Evolutionary conservation across 2,797 vertebrate species (phyloP).

Genomic region (Gallinago solitaria): DNA sequence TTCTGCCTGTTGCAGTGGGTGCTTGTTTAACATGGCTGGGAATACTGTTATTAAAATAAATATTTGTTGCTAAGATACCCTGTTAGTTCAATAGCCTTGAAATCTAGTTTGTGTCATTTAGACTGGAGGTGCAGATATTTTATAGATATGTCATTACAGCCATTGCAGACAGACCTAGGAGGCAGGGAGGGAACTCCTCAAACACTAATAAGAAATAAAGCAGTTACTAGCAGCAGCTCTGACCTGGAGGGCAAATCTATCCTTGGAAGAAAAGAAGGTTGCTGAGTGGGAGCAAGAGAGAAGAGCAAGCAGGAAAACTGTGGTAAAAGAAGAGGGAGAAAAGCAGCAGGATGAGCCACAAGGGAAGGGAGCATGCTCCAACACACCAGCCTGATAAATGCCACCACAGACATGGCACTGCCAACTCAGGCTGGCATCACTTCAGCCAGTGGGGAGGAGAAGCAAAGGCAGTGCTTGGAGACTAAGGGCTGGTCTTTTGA

Average conservation of each 20-base stretch:
- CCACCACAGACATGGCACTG: background rate
- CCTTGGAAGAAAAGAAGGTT: constrained; percentile 13
- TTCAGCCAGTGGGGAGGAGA: background rate
- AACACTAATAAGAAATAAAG: constrained; percentile 25
- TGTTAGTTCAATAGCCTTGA: constrained; percentile 32
- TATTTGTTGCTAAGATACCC: constrained; percentile 63
- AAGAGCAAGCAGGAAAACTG: background rate
- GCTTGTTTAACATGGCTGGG: constrained; percentile 37
- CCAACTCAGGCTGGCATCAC: background rate
- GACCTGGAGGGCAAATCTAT: constrained; percentile 13
- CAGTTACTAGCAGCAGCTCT: background rate
- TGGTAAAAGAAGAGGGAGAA: background rate
- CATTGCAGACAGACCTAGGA: background rate
- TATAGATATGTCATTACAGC: background rate
- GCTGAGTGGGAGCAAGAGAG: background rate
- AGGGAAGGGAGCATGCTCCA: background rate
- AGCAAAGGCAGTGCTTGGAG: background rate
- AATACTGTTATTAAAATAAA: constrained; percentile 57
- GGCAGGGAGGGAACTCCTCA: constrained; percentile 33
- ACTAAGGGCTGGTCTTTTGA: background rate
- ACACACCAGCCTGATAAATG: background rate
- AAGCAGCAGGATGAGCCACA: background rate
- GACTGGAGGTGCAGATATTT: constrained; percentile 30
- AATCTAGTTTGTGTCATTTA: constrained; percentile 32
- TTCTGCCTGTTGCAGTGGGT: background rate